These are phyloP conservation scores for Speoplatyrhinus poulsoni DNA, from an alignment of 2,113 vertebrate genomes.

Conservation along the genomic window DNA sequence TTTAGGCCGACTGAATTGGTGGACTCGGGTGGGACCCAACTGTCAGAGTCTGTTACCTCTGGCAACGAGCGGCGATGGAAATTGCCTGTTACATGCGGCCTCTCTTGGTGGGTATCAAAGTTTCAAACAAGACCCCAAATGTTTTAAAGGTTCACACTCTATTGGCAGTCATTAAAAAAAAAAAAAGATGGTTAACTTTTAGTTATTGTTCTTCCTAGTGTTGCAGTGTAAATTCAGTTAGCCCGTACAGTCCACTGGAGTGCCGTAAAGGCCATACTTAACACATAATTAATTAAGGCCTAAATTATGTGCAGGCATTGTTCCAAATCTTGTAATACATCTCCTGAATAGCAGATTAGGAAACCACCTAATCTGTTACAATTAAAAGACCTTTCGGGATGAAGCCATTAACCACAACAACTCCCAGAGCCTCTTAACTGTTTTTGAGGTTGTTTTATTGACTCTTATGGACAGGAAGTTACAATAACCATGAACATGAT, in stretches of 20 bases:
- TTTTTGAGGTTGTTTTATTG: neutral
- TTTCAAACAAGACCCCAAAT: constrained; percentile 25
- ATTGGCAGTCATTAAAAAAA: constrained; percentile 40
- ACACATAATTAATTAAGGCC: constrained; percentile 46
- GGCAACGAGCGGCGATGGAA: constrained; percentile 94
- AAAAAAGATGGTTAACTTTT: constrained; percentile 16
- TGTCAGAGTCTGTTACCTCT: constrained; percentile 91
- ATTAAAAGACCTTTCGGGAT: neutral
- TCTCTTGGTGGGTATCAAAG: constrained; percentile 84
- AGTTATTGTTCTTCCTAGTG: constrained; percentile 46
- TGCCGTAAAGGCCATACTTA: constrained; percentile 35
- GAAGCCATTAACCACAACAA: neutral
- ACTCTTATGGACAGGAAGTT: too few species aligned
- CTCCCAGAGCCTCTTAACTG: neutral
- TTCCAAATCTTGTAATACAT: constrained; percentile 14
- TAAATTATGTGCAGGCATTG: constrained; percentile 18
- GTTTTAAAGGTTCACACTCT: constrained; percentile 6
- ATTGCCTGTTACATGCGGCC: constrained; percentile 93
- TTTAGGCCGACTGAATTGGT: constrained; percentile 95
- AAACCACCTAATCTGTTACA: constrained; percentile 3
- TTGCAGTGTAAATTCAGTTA: constrained; percentile 25
- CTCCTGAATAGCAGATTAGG: neutral
- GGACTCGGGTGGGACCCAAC: constrained; percentile 87
- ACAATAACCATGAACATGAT: too few species aligned
- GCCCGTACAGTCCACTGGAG: constrained; percentile 34